Conservation (phyloP, 2,797 vertebrate species). For the Premnoplex brunnescens region DNA sequence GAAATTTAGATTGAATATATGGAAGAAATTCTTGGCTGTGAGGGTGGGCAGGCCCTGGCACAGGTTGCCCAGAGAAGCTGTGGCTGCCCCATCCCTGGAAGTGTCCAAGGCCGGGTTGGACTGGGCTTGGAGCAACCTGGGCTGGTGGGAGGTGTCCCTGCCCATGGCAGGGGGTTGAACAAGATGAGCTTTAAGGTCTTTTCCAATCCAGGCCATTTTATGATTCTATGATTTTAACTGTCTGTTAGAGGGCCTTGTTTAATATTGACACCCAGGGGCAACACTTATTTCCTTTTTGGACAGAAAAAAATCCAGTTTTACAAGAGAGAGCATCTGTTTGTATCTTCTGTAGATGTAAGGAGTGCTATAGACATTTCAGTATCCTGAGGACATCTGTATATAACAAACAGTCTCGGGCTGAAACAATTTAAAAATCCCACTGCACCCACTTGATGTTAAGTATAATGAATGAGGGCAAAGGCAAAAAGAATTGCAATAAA, state of each 20-base stretch:
- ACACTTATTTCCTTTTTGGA: not conserved
- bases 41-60: not conserved
- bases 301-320: conserved; percentile 9
- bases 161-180: rapidly evolving
- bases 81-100: not conserved
- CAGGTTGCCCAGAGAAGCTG: not conserved
- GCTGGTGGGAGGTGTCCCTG: not conserved
- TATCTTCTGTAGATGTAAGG: not conserved
- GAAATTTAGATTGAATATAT: not conserved
- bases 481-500: conserved; percentile 3
- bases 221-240: not conserved
- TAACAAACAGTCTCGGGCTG: conserved; percentile 17
- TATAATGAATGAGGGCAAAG: conserved; percentile 28
- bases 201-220: not conserved
- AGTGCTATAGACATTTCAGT: not conserved
- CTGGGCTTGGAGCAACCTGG: not conserved
- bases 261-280: not conserved
- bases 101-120: not conserved
- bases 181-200: rapidly evolving
- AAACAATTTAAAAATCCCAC: conserved; percentile 36
- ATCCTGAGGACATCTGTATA: conserved; percentile 38
- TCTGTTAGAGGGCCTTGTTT: not conserved
- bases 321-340: not conserved
- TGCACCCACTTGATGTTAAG: conserved; percentile 16
- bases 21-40: not conserved